Evolutionary conservation across 1,140 invertebrate genomes (phyloP).

Genomic region (Eriosoma lanigerum): DNA sequence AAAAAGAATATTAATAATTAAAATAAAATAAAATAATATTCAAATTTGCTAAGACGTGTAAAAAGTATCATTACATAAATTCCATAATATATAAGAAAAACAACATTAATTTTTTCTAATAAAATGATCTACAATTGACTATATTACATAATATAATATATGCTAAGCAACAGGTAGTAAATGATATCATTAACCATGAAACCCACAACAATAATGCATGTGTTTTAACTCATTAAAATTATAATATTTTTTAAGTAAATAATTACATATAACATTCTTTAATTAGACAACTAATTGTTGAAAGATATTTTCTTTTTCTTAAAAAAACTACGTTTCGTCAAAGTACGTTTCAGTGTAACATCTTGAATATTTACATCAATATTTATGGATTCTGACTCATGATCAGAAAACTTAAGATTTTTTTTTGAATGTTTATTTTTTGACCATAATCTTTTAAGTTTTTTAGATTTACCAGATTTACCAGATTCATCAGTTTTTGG

Average conservation of each 20-base stretch:
- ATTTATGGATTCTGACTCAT: conserved; percentile 12
- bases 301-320: conserved; percentile 38
- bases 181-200: not conserved
- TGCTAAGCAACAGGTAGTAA: not conserved
- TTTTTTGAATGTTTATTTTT: conserved; percentile 13
- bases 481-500: not conserved
- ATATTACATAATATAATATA: not conserved
- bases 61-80: not conserved
- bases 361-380: conserved; percentile 46
- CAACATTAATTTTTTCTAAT: too few relatives aligned
- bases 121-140: too few relatives aligned
- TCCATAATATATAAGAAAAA: too few relatives aligned
- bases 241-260: conserved; percentile 22
- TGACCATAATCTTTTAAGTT: not conserved
- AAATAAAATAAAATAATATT: not conserved
- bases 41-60: not conserved
- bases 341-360: conserved; percentile 9
- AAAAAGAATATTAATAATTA: not conserved
- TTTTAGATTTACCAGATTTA: conserved; percentile 21
- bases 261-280: not conserved
- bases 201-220: not conserved
- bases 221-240: not conserved
- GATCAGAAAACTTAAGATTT: not conserved
- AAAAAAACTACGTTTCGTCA: conserved; percentile 16
- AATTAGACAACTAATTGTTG: not conserved